Evolutionary conservation across 1,140 invertebrate genomes (phyloP), one percentile per base, ranked within the genome.

Genomic region (Drosophila guanche): DNA sequence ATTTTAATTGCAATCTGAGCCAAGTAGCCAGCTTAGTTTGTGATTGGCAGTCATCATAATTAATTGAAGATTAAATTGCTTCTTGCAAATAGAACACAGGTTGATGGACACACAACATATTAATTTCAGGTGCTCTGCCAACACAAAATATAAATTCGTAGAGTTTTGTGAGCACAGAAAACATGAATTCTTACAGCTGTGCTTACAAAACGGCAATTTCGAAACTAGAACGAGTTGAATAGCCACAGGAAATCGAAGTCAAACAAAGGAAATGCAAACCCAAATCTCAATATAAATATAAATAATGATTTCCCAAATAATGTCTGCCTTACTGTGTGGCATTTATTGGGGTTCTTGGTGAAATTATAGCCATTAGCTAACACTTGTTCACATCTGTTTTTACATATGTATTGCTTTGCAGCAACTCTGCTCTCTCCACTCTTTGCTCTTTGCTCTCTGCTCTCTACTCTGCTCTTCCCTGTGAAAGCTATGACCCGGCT

Each of bases 321-420:
- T 51, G 33, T 20, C 10, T 16, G 16, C 7, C n/a, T 46, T 25
- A 40, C 27, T 46, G 25, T 45, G 7, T 43, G 25, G 2, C 25
- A 58, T 29, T 58, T 42, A 22, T 20, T 25, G 8, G 20, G 12
- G 8, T 4, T 20, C 16, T 20, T 20, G 16, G 16, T 7, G 27
- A 29, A 43, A 8, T 51, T 37, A 69, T 58, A 29, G 70, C 75
- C 68, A 85, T 86, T 86, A 86, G 77, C 80, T 23, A 40, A 56
- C 73, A 56, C 73, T 67, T 88, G 77, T 85, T 85, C 83, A 81
- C 83, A 85, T 81, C 72, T 80, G 79, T 63, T 76, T 84, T 86
- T 81, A 81, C 83, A 85, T 63, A 77, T 85, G 77, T 86, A 77
- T 79, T 75, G 60, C 71, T 51, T 79, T 68, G 56, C 58, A 86